Evolutionary conservation across 2,113 vertebrate species (phyloP).

Genomic region (Lepisosteus oculatus): DNA sequence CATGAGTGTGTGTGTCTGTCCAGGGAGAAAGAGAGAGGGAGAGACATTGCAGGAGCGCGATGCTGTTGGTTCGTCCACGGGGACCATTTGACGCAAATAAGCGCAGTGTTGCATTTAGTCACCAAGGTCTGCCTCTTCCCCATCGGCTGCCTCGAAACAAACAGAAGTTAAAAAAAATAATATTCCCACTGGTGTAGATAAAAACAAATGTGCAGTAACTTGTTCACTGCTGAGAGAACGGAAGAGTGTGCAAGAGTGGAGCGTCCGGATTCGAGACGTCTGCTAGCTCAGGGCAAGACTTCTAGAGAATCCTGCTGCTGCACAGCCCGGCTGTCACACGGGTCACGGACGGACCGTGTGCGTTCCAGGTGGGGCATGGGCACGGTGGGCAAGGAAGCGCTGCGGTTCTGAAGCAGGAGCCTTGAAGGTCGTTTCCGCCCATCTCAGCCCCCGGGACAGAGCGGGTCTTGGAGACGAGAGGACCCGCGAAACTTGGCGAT

Average conservation of each 20-base stretch:
- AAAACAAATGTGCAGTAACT: too few species aligned
- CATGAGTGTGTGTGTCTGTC: neutral
- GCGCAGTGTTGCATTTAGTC: neutral
- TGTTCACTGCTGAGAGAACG: neutral
- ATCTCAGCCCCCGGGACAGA: slow-evolving; percentile 8
- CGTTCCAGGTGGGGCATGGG: slow-evolving; percentile 12
- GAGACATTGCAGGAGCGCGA: neutral
- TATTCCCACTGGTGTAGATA: too few species aligned
- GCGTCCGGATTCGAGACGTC: too few species aligned
- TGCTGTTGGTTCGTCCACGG: neutral
- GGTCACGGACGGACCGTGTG: slow-evolving; percentile 43
- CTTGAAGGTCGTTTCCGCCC: slow-evolving; percentile 26
- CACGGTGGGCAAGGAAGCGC: slow-evolving; percentile 25
- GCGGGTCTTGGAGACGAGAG: slow-evolving; percentile 8
- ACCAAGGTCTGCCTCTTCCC: neutral
- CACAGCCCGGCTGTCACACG: slow-evolving; percentile 41
- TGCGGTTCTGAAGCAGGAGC: neutral
- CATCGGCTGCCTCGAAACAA: neutral
- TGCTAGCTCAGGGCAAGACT: too few species aligned
- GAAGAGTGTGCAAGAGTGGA: neutral
- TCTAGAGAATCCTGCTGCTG: slow-evolving; percentile 20
- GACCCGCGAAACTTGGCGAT: neutral
- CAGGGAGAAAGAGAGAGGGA: neutral
- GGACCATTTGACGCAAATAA: neutral
- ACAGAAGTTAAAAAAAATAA: neutral